Percentiles rank a stretch among this genome's conserved stretches.
These are phyloP conservation scores for Microctonus aethiopoides DNA, from an alignment of 2,888 invertebrate species.

Conservation along the genomic window DNA sequence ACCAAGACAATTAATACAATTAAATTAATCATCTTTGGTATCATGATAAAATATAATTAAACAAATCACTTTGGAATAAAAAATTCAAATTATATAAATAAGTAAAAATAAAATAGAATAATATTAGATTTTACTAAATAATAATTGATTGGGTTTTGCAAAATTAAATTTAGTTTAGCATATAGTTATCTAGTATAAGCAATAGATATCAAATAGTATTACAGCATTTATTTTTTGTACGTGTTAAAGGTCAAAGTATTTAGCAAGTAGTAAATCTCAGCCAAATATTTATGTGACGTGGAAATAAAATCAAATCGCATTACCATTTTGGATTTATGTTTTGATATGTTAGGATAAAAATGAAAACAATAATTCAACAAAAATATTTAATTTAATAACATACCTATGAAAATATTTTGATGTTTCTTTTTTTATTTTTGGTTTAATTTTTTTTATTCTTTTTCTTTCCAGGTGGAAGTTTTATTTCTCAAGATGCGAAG, in stretches of 20 bases:
- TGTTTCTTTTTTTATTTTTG: conserved; percentile 1
- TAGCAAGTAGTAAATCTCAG: neutral
- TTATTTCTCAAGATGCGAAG: conserved; percentile 61
- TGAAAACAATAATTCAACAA: neutral
- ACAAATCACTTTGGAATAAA: no score
- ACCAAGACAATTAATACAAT: no score
- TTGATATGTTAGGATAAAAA: neutral
- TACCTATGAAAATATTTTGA: conserved; percentile 13
- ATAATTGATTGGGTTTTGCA: no score
- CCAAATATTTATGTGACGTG: conserved; percentile 7
- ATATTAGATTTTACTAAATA: no score
- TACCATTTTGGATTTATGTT: neutral
- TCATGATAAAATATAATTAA: neutral
- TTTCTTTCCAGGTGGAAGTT: conserved; percentile 44
- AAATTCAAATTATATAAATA: no score
- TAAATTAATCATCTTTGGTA: neutral
- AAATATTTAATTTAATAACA: neutral
- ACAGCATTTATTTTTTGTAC: neutral
- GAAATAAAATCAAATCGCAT: neutral
- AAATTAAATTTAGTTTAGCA: neutral
- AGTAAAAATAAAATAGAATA: no score
- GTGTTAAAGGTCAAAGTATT: neutral
- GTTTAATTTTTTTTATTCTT: conserved; percentile 37
- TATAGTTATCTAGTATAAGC: neutral
- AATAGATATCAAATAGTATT: neutral